Conservation (phyloP, 2,797 vertebrate genomes). For the Poecilia velifera region DNA sequence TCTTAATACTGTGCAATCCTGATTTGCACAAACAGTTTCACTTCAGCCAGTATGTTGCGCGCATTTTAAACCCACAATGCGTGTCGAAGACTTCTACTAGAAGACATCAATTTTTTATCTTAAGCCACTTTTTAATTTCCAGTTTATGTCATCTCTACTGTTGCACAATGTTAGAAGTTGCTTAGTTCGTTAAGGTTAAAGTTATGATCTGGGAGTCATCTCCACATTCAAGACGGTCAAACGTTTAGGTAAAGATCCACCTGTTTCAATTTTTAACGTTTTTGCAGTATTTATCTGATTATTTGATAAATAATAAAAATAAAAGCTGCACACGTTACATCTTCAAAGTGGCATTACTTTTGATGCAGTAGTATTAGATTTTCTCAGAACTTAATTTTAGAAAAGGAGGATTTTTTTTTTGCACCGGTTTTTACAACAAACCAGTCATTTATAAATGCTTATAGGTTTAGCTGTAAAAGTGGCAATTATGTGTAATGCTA, state of each 20-base stretch:
- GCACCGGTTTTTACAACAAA: background rate
- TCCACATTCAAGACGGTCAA: background rate
- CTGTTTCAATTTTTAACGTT: background rate
- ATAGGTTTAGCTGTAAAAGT: background rate
- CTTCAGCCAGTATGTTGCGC: background rate
- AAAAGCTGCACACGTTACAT: background rate
- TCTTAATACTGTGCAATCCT: background rate
- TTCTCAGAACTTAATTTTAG: background rate
- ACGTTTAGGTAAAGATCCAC: background rate
- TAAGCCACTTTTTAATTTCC: constrained; percentile 1
- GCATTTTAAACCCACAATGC: background rate
- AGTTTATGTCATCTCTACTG: background rate
- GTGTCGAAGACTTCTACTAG: background rate
- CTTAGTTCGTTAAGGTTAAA: background rate
- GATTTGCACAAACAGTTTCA: background rate
- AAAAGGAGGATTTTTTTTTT: background rate
- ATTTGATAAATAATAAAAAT: background rate
- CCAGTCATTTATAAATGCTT: background rate
- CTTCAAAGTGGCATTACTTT: background rate
- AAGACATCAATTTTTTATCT: background rate
- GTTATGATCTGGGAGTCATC: background rate
- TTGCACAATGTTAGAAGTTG: background rate
- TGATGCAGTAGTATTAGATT: background rate
- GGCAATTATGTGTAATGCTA: background rate
- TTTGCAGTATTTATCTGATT: background rate